Base-by-base conservation (phyloP, 30 jellyfish, hydroid and myxozoan genomes). In the Chironex yamaguchii region DNA sequence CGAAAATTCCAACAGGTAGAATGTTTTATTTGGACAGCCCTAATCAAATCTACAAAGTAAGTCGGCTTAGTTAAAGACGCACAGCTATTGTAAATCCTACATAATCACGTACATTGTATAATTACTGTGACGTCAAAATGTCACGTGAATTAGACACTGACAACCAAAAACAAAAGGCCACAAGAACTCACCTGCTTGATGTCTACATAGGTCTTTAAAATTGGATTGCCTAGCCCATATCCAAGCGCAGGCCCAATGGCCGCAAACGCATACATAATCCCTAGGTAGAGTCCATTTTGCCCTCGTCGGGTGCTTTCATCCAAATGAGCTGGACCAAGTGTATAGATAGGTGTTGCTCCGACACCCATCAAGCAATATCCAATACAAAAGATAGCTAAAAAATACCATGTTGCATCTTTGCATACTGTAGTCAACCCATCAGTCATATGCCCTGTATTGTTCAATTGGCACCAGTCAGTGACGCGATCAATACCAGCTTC, bases 201-300 rank as follows among this genome's bases (percentile, higher is more conserved):
- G 75, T 92, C 98, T 52, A 87, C 97, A 53, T 81, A 92, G 24
- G 97, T 92, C 78, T 89, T 81, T 67, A 93, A 65, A 28, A 93
- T 83, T n/a, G 98, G 98, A 29, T 76, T 69, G 30, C 98, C 98
- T 25, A 84, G 62, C 49, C 84, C 81, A 34, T 71, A 94, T 0
- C 97, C 99, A 26, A 89, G 36, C 13, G 99, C 99, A 23, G 99
- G 99, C 24, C 99, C 99, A 49, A 94, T 9, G 14, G 96, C 96
- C 0, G 97, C 97, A 58, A 76, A 91, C 0, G 97, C 95, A 34
- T 94, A 94, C 88, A 68, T 72, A 0, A 94, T 81, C 13, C 97
- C 97, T 31, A 85, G 34, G 64, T 89, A 94, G 24, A 89, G 62
- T 1, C 98, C 93, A 70, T 87, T 79, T 50, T 89, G 98, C 20